These are phyloP conservation scores for Ariolimax columbianus DNA, from an alignment of 2,888 invertebrate species.

Conservation along the genomic window DNA sequence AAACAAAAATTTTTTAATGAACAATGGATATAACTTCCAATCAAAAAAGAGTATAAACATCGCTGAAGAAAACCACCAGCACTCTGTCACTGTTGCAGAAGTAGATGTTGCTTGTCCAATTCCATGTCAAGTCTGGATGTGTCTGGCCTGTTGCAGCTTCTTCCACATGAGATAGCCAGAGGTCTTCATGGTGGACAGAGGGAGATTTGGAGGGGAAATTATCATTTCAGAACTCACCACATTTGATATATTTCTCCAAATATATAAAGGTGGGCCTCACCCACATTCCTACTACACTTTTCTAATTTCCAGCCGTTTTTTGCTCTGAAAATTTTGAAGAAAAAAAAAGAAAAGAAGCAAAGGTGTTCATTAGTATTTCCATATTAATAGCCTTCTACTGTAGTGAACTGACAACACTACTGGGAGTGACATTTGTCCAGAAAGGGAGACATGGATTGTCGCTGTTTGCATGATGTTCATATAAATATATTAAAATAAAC, in stretches of 20 bases:
- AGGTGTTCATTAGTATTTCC: conserved; percentile 36
- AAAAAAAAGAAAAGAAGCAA: conserved; percentile 53
- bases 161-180: conserved; percentile 53
- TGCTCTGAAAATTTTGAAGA: conserved; percentile 68
- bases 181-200: conserved; percentile 43
- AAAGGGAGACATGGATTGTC: not conserved
- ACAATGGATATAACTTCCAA: not conserved
- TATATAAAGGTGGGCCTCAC: conserved; percentile 44
- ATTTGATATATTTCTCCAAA: conserved; percentile 42
- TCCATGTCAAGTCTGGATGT: conserved; percentile 44
- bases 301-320: conserved; percentile 73
- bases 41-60: not conserved
- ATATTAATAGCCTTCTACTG: conserved; percentile 12
- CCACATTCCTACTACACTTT: conserved; percentile 60
- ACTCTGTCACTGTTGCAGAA: conserved; percentile 8
- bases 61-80: conserved; percentile 4
- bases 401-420: conserved; percentile 22
- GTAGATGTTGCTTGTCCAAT: not conserved
- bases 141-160: conserved; percentile 51
- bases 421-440: conserved; percentile 1
- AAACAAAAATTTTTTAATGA: not conserved
- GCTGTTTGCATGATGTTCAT: conserved; percentile 40
- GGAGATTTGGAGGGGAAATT: conserved; percentile 43
- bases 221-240: conserved; percentile 43
- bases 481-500: not conserved